phyloP scores from a whole-genome alignment of 2,888 invertebrate species.

The Ophioninae sp. region DNA sequence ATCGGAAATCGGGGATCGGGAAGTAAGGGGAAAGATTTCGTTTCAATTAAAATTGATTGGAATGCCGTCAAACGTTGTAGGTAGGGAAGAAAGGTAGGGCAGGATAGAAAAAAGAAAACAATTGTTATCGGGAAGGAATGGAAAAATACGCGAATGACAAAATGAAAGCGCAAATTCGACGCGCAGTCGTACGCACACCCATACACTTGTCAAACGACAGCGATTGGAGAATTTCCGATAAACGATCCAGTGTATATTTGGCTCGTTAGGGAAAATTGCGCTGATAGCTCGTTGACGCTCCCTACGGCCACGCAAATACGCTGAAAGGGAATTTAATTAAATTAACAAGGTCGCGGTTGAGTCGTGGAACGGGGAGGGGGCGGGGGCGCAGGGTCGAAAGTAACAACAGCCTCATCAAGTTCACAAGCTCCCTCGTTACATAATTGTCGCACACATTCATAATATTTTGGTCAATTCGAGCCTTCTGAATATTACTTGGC shows the following conservation, averaged over 20 bases:
- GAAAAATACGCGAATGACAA: slow-evolving; percentile 2
- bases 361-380: not conserved
- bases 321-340: slow-evolving; percentile 34
- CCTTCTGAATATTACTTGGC: not conserved
- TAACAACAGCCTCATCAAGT: not conserved
- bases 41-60: not conserved
- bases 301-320: slow-evolving; percentile 21
- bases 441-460: not conserved
- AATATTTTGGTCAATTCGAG: not conserved
- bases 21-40: not conserved
- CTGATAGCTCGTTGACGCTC: slow-evolving; percentile 30
- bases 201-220: slow-evolving; percentile 11
- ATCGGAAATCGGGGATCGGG: not conserved
- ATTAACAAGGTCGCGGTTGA: slow-evolving; percentile 9
- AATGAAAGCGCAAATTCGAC: slow-evolving; percentile 2
- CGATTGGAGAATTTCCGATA: slow-evolving; percentile 24
- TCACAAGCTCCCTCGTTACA: not conserved
- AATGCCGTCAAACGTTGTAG: not conserved
- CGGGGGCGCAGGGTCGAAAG: not conserved
- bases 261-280: slow-evolving; percentile 36
- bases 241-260: slow-evolving; percentile 23
- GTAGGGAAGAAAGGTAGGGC: not conserved
- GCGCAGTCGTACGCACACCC: not conserved
- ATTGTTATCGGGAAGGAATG: not conserved
- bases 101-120: not conserved